phyloP scores from a whole-genome alignment of 2,113 vertebrate species.

The Silurus asotus region DNA sequence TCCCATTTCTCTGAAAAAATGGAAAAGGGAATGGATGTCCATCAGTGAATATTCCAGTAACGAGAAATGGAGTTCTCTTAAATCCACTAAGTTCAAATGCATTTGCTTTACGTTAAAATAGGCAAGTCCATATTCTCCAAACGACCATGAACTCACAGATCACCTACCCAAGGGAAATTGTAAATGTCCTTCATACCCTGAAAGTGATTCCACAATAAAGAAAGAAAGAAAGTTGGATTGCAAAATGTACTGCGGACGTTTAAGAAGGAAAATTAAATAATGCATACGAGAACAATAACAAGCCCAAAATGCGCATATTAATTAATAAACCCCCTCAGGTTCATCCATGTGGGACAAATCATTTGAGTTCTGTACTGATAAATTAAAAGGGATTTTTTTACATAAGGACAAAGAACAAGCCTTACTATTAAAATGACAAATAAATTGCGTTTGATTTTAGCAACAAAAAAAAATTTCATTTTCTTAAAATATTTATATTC shows the following conservation, averaged over 20 bases:
- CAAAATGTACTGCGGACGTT: not conserved
- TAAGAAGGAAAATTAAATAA: not conserved
- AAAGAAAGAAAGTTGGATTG: not conserved
- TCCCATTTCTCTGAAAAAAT: slow-evolving; percentile 56
- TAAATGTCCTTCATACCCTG: not conserved
- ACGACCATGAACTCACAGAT: not conserved
- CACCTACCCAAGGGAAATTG: slow-evolving; percentile 8
- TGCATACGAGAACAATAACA: not conserved
- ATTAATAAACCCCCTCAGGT: not conserved
- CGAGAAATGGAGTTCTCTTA: not conserved
- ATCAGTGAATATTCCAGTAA: slow-evolving; percentile 24
- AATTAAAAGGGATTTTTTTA: not conserved
- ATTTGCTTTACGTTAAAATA: slow-evolving; percentile 1
- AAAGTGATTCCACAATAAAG: not conserved
- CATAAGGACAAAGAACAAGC: no score
- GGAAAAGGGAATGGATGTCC: slow-evolving; percentile 23
- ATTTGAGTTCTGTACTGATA: not conserved
- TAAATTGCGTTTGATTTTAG: not conserved
- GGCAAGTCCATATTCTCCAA: not conserved
- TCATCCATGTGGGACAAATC: not conserved
- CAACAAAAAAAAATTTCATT: no score
- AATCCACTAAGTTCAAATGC: not conserved
- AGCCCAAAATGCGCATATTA: not conserved
- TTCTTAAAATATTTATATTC: not conserved
- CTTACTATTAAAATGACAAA: not conserved